These are phyloP conservation scores for Eutrigla gurnardus DNA, from an alignment of 2,797 vertebrate genomes.

Conservation along the genomic window DNA sequence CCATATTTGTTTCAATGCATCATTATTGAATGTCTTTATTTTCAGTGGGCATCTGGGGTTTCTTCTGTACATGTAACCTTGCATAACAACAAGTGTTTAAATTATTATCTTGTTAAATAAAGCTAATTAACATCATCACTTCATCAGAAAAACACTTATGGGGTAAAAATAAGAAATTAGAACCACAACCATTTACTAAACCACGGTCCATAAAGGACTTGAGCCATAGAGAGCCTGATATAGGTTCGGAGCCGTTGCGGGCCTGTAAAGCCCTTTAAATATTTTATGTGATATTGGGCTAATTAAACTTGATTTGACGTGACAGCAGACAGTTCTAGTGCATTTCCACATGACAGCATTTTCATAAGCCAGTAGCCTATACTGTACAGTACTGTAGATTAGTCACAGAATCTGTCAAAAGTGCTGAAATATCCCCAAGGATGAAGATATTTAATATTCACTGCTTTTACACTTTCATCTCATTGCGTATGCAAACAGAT, in stretches of 20 bases:
- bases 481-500: constrained; percentile 8
- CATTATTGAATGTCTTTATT: constrained; percentile 3
- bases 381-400: background rate
- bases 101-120: background rate
- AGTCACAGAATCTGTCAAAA: constrained; percentile 8
- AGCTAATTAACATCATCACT: background rate
- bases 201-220: background rate
- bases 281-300: constrained; percentile 11
- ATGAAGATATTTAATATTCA: constrained; percentile 14
- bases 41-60: background rate
- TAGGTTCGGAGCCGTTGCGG: background rate
- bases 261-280: constrained; percentile 16
- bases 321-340: constrained; percentile 12
- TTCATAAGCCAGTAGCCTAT: constrained; percentile 9
- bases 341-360: constrained; percentile 13
- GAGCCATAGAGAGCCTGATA: background rate
- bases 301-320: constrained; percentile 34
- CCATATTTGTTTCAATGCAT: background rate
- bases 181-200: background rate
- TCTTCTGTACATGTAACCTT: background rate
- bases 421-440: background rate
- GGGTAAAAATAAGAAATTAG: background rate
- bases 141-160: background rate
- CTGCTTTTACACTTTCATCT: background rate
- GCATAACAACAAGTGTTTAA: constrained; percentile 6